Evolutionary conservation across 2,113 vertebrate genomes (phyloP).

Genomic region (Pipra filicauda): DNA sequence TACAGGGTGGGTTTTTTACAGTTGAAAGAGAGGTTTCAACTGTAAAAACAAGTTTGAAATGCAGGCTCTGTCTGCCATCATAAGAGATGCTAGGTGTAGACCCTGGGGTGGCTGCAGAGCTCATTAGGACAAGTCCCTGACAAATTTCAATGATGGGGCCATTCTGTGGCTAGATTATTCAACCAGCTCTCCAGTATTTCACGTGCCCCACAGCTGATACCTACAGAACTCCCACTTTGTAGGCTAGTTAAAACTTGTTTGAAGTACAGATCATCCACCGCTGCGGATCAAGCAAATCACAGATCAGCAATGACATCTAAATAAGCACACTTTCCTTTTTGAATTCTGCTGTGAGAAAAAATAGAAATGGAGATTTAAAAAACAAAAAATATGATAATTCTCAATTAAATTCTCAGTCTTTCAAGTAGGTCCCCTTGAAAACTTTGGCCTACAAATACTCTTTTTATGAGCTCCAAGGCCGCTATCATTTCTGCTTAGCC

Average conservation of each 20-base stretch:
- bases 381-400: neutral
- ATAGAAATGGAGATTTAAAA: neutral
- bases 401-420: neutral
- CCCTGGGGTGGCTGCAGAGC: neutral
- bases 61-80: neutral
- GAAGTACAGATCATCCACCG: neutral
- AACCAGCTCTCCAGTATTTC: neutral
- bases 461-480: neutral
- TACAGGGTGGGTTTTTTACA: neutral
- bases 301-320: neutral
- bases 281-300: neutral
- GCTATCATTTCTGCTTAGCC: neutral
- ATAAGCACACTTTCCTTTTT: neutral
- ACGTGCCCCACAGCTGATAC: neutral
- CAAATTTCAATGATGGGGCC: neutral
- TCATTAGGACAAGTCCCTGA: neutral
- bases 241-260: neutral
- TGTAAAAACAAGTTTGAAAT: neutral
- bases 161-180: neutral
- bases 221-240: neutral
- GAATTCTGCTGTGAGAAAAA: neutral
- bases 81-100: neutral
- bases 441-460: neutral
- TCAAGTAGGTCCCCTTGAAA: neutral
- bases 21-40: neutral